Percentiles rank a stretch among this genome's conserved stretches.
phyloP scores from a whole-genome alignment of 2,797 vertebrate species.

The Anniella stebbinsi region DNA sequence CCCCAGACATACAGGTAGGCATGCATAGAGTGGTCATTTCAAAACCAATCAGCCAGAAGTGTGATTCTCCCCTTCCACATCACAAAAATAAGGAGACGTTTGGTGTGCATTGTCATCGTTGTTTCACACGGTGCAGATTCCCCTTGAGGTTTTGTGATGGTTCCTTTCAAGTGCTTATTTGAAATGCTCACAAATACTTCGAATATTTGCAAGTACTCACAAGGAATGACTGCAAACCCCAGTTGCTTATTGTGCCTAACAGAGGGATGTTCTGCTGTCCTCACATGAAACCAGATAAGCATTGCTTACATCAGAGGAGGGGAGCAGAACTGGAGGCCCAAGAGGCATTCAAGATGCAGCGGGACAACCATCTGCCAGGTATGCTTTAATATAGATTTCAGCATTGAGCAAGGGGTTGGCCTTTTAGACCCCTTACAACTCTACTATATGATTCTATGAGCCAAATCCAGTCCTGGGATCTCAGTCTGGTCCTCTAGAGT shows the following conservation, averaged over 20 bases:
- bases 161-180: not conserved
- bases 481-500: too few relatives aligned
- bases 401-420: too few relatives aligned
- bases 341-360: too few relatives aligned
- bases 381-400: too few relatives aligned
- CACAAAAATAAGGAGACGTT: not conserved
- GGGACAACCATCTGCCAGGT: not conserved
- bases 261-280: not conserved
- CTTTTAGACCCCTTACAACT: too few relatives aligned
- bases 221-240: not conserved
- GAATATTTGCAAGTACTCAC: not conserved
- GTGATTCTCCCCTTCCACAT: not conserved
- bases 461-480: too few relatives aligned
- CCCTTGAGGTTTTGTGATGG: not conserved
- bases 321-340: not conserved
- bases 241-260: not conserved
- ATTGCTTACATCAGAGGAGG: too few relatives aligned
- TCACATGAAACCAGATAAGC: not conserved
- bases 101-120: too few relatives aligned
- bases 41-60: not conserved
- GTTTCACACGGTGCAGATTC: not conserved
- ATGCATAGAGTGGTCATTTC: not conserved
- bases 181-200: not conserved
- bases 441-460: too few relatives aligned
- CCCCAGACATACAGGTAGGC: not conserved